Percentiles rank a stretch among this genome's conserved stretches.
phyloP scores from a whole-genome alignment of 30 jellyfish, hydroid and myxozoan genomes.

The Phacellophora camtschatica region DNA sequence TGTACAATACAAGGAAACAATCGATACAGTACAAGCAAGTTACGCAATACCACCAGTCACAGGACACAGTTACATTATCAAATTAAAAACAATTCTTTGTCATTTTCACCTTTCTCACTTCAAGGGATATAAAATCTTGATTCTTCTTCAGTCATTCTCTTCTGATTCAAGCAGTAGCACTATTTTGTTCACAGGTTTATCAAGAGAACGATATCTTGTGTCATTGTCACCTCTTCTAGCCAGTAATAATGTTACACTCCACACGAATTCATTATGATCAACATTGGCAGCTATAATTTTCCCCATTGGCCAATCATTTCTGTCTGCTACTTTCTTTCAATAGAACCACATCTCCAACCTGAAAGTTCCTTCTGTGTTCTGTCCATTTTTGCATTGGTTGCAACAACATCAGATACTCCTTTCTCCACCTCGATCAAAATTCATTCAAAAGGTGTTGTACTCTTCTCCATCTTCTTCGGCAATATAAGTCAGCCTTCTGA shows the following conservation, averaged over 20 bases:
- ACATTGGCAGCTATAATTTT: not conserved
- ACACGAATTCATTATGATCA: no score
- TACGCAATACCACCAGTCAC: no score
- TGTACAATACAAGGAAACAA: not conserved
- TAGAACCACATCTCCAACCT: slow-evolving; percentile 19
- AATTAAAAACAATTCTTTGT: no score
- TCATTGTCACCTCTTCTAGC: no score
- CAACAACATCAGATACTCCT: slow-evolving; percentile 7
- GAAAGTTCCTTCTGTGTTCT: not conserved
- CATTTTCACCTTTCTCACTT: not conserved
- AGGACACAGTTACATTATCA: no score
- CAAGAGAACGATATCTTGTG: no score
- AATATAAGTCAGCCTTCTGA: slow-evolving; percentile 25
- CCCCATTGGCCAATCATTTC: slow-evolving; percentile 34
- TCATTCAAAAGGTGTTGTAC: slow-evolving; percentile 2
- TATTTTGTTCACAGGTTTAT: slow-evolving; percentile 18
- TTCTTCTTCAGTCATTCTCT: not conserved
- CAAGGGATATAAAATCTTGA: not conserved
- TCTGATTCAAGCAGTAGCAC: not conserved
- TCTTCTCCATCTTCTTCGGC: slow-evolving; percentile 31
- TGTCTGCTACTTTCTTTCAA: not conserved
- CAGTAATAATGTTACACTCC: no score
- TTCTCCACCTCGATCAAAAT: slow-evolving; percentile 41
- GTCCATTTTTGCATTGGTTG: slow-evolving; percentile 13
- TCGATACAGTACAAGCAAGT: no score